Conservation (phyloP, 2,888 invertebrate genomes). For the Raillietiella orientalis region DNA sequence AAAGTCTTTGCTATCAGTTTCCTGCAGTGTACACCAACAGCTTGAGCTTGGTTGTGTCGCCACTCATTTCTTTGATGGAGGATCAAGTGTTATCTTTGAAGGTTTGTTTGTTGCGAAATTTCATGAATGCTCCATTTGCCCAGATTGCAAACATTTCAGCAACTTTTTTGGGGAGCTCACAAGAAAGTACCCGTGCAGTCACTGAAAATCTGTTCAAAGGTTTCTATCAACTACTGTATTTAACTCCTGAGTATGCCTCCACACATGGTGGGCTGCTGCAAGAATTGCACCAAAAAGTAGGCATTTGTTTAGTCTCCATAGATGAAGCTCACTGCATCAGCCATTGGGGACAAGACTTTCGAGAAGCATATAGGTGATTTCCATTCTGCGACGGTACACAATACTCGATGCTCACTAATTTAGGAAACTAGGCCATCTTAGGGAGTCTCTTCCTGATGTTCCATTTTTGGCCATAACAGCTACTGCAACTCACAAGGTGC, state of each 20-base stretch:
- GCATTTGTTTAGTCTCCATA: slow-evolving; percentile 24
- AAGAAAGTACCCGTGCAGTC: slow-evolving; percentile 11
- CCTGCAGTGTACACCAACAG: slow-evolving; percentile 22
- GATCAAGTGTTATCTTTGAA: slow-evolving; percentile 27
- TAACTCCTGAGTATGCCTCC: slow-evolving; percentile 24
- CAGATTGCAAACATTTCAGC: slow-evolving; percentile 19
- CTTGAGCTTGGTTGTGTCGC: slow-evolving; percentile 26
- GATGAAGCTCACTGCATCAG: slow-evolving; percentile 45
- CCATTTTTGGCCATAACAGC: slow-evolving; percentile 35
- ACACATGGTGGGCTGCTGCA: slow-evolving; percentile 8
- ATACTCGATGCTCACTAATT: background rate
- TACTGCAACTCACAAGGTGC: slow-evolving; percentile 28
- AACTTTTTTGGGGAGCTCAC: slow-evolving; percentile 22
- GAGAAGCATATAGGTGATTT: slow-evolving; percentile 18
- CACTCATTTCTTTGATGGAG: slow-evolving; percentile 34
- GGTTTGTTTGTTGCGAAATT: slow-evolving; percentile 10
- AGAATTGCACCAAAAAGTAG: slow-evolving; percentile 12
- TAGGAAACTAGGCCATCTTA: background rate
- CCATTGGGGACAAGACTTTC: slow-evolving; percentile 39
- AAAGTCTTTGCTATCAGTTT: slow-evolving; percentile 31
- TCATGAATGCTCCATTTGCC: slow-evolving; percentile 6
- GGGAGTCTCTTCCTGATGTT: slow-evolving; percentile 14
- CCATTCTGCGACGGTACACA: slow-evolving; percentile 3
- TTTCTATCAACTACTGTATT: slow-evolving; percentile 17
- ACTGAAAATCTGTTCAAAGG: slow-evolving; percentile 9